A percentile compares a stretch with the other conserved stretches of the same genome.
These are phyloP conservation scores for Alexandromys fortis DNA, from an alignment of 2,113 vertebrate species.

Conservation along the genomic window DNA sequence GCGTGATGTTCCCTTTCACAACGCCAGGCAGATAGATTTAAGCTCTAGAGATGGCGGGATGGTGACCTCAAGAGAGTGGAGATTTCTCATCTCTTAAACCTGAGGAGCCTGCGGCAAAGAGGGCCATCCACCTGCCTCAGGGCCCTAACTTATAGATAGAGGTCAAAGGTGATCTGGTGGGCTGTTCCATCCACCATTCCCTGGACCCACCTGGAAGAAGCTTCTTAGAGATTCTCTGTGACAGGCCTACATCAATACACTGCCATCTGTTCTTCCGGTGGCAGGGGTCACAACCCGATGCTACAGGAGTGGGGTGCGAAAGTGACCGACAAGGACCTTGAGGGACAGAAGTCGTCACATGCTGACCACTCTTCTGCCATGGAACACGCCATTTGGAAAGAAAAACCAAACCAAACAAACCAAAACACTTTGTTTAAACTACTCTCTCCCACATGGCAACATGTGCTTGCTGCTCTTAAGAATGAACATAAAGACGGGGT, in stretches of 20 bases:
- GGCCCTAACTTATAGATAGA: background rate
- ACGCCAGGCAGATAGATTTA: background rate
- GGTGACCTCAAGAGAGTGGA: background rate
- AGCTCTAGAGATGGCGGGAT: background rate
- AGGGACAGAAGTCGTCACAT: background rate
- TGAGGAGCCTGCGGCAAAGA: background rate
- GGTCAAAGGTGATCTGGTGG: background rate
- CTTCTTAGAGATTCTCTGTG: background rate
- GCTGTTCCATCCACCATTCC: background rate
- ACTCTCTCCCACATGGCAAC: background rate
- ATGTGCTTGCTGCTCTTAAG: background rate
- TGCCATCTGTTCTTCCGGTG: background rate
- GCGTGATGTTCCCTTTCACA: background rate
- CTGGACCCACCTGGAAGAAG: background rate
- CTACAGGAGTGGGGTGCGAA: rapidly evolving
- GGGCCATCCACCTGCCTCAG: background rate
- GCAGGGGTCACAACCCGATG: background rate
- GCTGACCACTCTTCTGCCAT: background rate
- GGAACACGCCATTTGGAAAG: background rate
- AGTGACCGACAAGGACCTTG: background rate
- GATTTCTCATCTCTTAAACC: background rate
- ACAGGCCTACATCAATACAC: background rate
- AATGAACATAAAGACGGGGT: background rate
- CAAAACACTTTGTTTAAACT: background rate
- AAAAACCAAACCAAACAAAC: background rate